phyloP scores from a whole-genome alignment of 2,113 vertebrate genomes.

The Lampris megalopsis region DNA sequence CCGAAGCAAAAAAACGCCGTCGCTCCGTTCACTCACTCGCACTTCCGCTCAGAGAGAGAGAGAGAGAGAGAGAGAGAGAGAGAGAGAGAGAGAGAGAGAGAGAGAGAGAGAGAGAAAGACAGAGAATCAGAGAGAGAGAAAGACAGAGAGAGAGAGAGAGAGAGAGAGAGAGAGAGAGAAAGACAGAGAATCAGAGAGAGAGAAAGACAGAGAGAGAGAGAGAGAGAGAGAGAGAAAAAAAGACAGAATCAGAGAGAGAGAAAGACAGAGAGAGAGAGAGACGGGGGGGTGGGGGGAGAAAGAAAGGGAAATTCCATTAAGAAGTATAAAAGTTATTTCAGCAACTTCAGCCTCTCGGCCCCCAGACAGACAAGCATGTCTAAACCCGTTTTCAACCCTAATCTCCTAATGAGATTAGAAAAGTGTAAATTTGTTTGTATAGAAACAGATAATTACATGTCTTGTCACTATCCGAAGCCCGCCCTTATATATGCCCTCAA shows the following conservation, averaged over 20 bases:
- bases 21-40: too few relatives aligned
- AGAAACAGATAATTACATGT: slow-evolving; percentile 79
- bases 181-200: too few relatives aligned
- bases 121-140: too few relatives aligned
- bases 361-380: slow-evolving; percentile 68
- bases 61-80: too few relatives aligned
- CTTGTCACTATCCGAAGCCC: slow-evolving; percentile 63
- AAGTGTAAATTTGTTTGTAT: slow-evolving; percentile 79
- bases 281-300: not conserved
- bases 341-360: slow-evolving; percentile 28
- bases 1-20: too few relatives aligned
- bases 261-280: slow-evolving; percentile 15
- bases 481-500: slow-evolving; percentile 67
- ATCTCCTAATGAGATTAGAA: slow-evolving; percentile 85
- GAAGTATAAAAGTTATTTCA: slow-evolving; percentile 64
- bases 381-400: slow-evolving; percentile 73
- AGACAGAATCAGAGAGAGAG: not conserved
- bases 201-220: not conserved
- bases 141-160: too few relatives aligned
- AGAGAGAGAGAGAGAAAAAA: too few relatives aligned
- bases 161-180: too few relatives aligned
- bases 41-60: too few relatives aligned
- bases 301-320: slow-evolving; percentile 63
- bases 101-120: too few relatives aligned
- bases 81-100: too few relatives aligned